Evolutionary conservation across 2,888 invertebrate genomes (phyloP), one percentile per base, ranked within the genome.

Genomic region (Agrochola lychnidis): DNA sequence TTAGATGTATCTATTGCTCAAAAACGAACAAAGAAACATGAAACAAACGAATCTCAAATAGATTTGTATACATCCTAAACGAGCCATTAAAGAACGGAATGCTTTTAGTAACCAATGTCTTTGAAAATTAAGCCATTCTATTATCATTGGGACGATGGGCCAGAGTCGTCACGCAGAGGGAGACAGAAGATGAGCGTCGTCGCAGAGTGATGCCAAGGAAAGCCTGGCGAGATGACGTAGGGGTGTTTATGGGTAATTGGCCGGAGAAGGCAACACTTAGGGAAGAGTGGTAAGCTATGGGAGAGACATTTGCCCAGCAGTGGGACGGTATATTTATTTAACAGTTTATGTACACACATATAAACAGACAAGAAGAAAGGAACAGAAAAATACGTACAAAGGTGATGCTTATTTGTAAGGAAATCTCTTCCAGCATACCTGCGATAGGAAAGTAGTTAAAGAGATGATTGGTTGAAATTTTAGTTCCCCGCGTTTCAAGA

Each of bases 21-120:
- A 53, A 14, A 53, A 48, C 42, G 42, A 9, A 42, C 9, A 9
- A 10, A 59, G 19, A 16, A 74, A 57, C 12, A 40, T 4, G 30
- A 73, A 48, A 36, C 4, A 25, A 74, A 59, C 4, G 2, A 59
- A 61, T 61, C 22, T 22, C 25, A 16, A 19, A 42, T 42, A 19
- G 10, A 61, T 56, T 48, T 45, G n/a, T 73, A 36, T 57, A 36
- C 25, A 48, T 53, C 3, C 10, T 16, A 22, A 22, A 75, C 14
- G 16, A 12, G 48, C 59, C 16, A 42, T n/a, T 42, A 19, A 19
- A 30, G 40, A 61, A 61, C 51, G 9, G 51, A 76, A 76, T 76
- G 25, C 19, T 76, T 42, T 61, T 51, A 76, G 16, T 48, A 36
- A 30, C 2, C 14, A 75, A 22, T 22, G 12, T 16, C 7, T 25